Base-by-base conservation (phyloP, 2,888 invertebrate genomes). In the Drosophila affinis region DNA sequence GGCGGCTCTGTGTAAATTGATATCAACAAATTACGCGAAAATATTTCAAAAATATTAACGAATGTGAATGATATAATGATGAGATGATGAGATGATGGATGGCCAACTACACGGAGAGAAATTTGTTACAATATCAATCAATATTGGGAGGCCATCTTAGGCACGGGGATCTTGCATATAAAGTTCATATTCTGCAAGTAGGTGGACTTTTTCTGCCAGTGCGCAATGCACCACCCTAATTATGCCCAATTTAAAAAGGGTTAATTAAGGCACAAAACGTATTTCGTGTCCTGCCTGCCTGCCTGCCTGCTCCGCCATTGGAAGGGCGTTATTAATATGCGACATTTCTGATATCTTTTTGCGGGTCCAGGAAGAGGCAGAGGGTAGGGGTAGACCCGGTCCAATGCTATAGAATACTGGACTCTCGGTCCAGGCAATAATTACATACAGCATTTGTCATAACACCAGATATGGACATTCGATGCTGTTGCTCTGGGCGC, bases 201-300 rank as follows among this genome's bases (percentile, higher is more conserved):
- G 3, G 6, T n/a, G 7, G 7, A 39, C 39, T 39, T 39, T 65
- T 79, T 77, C 52, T 81, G n/a, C 46, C 72, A 80, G 87, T 86
- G 88, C 27, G 58, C 32, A 7, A 49, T 52, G 29, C 32, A 46
- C 58, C 54, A 60, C 70, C 81, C 85, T 88, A 88, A 88, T 88
- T 89, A 89, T 89, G 88, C 81, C 83, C 90, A 89, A 90, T 90
- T 90, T 90, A 88, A 89, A 89, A 89, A 90, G 87, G 89, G 88
- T 89, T 90, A 90, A 90, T 90, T 90, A 90, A 90, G 83, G 86
- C 89, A 80, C 85, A 85, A 82, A 87, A 84, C 78, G 83, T 67
- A 82, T 78, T 86, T 80, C 72, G 83, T 74, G 83, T 78, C 86
- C 79, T 29, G 44, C 21, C 48, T 27, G 32, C 47, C 27, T 27